Evolutionary conservation across 1,140 invertebrate genomes (phyloP), one percentile per base, ranked within the genome.

Genomic region (Drosophila gunungcola): DNA sequence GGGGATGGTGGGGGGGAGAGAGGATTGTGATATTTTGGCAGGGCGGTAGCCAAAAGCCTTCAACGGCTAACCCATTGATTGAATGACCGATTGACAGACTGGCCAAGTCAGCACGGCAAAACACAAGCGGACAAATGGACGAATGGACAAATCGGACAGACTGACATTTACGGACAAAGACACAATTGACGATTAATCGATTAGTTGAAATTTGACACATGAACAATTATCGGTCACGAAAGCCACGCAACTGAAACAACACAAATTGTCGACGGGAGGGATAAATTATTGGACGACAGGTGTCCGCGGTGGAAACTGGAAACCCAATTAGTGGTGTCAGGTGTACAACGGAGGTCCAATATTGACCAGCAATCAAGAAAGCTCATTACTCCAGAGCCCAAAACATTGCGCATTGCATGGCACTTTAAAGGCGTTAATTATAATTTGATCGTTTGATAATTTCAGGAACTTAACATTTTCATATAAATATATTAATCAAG

Each of bases 191-290:
- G 62, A 78, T 78, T 65, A 86, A 88, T 81, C 75, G 78, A 86
- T 81, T 85, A 60, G 73, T 56, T 80, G 67, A 68, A 61, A 65
- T 77, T 57, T 78, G 82, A 80, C 77, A 85, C 61, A 52, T 56
- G 63, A 11, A 49, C 73, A 86, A 86, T 80, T 80, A 85, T 73
- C 67, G 76, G 72, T 61, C 34, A 75, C 41, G 61, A 42, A 76
- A 76, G 54, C 54, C 45, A 42, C 62, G 49, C 72, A 65, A 52
- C 29, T 16, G 57, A 9, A 48, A 38, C 56, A 58, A 29, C 34
- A 67, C 21, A 34, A 48, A 64, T 34, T 42, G 68, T 61, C 7
- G 34, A 3, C 10, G 25, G 25, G 25, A 21, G 58, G 7, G 52
- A 32, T 62, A 58, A 58, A 42, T 60, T 60, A 62, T 60, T n/a